Evolutionary conservation across 2,113 vertebrate genomes (phyloP), one percentile per base, ranked within the genome.

Genomic region (Anhinga anhinga): DNA sequence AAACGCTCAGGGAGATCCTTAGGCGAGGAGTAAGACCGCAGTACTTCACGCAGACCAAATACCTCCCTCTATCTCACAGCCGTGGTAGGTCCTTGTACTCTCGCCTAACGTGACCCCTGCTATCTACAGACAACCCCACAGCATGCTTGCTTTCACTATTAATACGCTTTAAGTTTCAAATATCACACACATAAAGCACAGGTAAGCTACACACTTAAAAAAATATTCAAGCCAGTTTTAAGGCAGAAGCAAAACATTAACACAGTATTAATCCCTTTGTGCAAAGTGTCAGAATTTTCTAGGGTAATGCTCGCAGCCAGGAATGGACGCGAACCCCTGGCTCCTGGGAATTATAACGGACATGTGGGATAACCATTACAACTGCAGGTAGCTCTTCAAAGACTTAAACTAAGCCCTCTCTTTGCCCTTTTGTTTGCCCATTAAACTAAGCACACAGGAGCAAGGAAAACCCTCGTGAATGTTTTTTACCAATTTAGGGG

Each of bases 381-480:
- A 29, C 56, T 63, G 76, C 69, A 88, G 62, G 72, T 82, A 56
- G 40, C 11, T 65, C 82, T 84, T 90, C 87, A 67, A 82, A 95
- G 94, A 50, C 70, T 88, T 56, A 38, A 79, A 45, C 71, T 82
- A 72, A 97, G 82, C 67, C 56, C 49, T 44, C 65, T 44, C 59
- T 59, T 74, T 88, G 72, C 85, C 81, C 92, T 93, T 94, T 91
- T 93, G 82, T 86, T 81, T 87, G 91, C 87, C 88, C 70, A 67
- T 84, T 93, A 86, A 94, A 94, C 90, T 53, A 52, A 78, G 71
- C 80, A 66, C 38, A 74, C 9, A 73, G 89, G 69, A 86, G 86
- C 32, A 73, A 76, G 69, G 76, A 95, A 94, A 92, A 82, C 27
- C 66, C 91, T 44, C 17, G 45, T 4, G 55, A 80, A 88, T 14